These are phyloP conservation scores for Saccopteryx bilineata DNA, from an alignment of 2,113 vertebrate genomes.

Conservation along the genomic window DNA sequence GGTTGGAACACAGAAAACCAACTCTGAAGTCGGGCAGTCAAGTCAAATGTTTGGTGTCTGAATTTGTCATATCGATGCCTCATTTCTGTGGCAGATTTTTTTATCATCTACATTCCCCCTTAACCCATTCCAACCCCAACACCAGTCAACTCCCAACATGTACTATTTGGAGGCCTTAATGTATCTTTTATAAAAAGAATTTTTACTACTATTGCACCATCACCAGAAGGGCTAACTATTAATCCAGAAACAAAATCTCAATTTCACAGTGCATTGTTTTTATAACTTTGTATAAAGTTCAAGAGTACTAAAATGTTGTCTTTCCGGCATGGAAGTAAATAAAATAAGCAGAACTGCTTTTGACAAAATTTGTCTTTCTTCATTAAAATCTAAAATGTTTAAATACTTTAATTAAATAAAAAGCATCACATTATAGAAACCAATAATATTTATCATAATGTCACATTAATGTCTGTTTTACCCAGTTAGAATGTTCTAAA, in stretches of 20 bases:
- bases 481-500: background rate
- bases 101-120: background rate
- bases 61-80: background rate
- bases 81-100: background rate
- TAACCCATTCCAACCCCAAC: background rate
- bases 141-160: background rate
- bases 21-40: background rate
- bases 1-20: background rate
- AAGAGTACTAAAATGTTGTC: background rate
- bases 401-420: constrained; percentile 39
- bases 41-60: background rate
- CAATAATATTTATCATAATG: background rate
- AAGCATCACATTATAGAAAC: background rate
- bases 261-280: constrained; percentile 17
- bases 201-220: background rate
- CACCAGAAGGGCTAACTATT: background rate
- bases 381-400: constrained; percentile 32
- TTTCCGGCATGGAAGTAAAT: constrained; percentile 39
- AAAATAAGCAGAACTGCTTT: constrained; percentile 1
- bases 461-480: background rate
- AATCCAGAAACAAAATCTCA: background rate
- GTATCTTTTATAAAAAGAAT: background rate
- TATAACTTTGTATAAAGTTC: background rate
- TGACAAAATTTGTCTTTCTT: background rate
- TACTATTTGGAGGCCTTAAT: background rate